Base-by-base conservation (phyloP, 2,113 vertebrate species). In the Nothoprocta pentlandii region DNA sequence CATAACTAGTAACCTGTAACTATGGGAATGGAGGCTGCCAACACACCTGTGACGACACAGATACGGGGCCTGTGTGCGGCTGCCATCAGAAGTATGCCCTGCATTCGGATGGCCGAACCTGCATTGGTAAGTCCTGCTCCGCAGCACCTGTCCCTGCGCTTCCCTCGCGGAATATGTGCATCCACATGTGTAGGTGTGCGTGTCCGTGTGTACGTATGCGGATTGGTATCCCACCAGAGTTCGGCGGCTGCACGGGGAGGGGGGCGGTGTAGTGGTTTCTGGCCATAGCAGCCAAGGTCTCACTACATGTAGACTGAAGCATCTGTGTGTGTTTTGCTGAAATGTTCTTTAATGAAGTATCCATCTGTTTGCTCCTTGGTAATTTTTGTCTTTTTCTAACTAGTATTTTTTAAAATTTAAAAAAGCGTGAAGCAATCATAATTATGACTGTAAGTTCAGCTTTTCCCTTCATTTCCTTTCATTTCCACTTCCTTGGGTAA, bases 11-110 rank as follows among this genome's bases (percentile, higher is more conserved):
- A 97, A 99, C 99, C 90, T 99, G 99, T 98, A 99, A 99, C 98
- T 99, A 99, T 97, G 99, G 99, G 95, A 99, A 99, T 61, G 99
- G 99, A 90, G 99, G 99, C 85, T 99, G 99, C 97, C 99, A 99
- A 39, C 99, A 99, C 98, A 99, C 98, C 58, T 99, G 99, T 58
- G 99, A 99, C 58, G 99, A 99, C 98, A 99, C 99, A 3, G 99
- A 99, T 75, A 97, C 98, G 0, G 99, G 99, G 70, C 99, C 99
- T 8, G 98, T 98, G 85, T 99, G 99, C 32, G 99, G 98, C 85
- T 99, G 99, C 97, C 99, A 99, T 92, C 99, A 99, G 98, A 99
- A 99, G 97, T 99, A 99, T 9, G 99, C 99, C 73, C 97, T 99
- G 51, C 99, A 99, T 95, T 98, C 99, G 2, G 99, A 99, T 87